Percentiles rank a stretch among this genome's conserved stretches.
These are phyloP conservation scores for Epistrophella euchroma DNA, from an alignment of 2,888 invertebrate species.

Conservation along the genomic window DNA sequence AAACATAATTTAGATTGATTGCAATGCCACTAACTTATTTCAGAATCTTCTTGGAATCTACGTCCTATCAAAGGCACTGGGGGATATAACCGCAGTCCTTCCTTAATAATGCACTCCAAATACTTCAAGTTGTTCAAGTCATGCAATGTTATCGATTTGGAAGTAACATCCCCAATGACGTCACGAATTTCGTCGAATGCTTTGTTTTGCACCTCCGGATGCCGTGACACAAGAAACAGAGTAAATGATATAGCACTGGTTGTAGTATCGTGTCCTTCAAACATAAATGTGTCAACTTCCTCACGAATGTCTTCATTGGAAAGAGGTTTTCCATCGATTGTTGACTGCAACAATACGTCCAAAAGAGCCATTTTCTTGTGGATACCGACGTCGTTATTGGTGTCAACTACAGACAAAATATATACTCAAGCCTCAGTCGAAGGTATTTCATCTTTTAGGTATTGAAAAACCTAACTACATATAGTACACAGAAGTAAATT, in stretches of 20 bases:
- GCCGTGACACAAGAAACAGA: conserved; percentile 79
- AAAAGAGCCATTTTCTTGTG: conserved; percentile 88
- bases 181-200: conserved; percentile 79
- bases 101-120: conserved; percentile 88
- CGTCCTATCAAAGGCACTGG: conserved; percentile 87
- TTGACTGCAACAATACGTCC: conserved; percentile 87
- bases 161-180: conserved; percentile 78
- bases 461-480: neutral
- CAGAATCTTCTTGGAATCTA: conserved; percentile 84
- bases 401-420: neutral
- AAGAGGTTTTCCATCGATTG: conserved; percentile 85
- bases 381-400: conserved; percentile 82
- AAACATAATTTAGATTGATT: neutral
- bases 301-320: conserved; percentile 86
- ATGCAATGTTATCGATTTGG: conserved; percentile 75
- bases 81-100: conserved; percentile 87
- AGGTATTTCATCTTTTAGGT: too few species aligned
- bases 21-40: conserved; percentile 84
- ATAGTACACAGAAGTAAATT: neutral
- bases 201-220: conserved; percentile 79
- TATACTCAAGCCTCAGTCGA: neutral
- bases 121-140: conserved; percentile 81
- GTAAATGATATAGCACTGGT: conserved; percentile 81
- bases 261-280: conserved; percentile 84
- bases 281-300: conserved; percentile 88